Percentiles rank a stretch among this genome's conserved stretches.
These are phyloP conservation scores for Microplitis demolitor DNA, from an alignment of 1,140 invertebrate species.

Conservation along the genomic window DNA sequence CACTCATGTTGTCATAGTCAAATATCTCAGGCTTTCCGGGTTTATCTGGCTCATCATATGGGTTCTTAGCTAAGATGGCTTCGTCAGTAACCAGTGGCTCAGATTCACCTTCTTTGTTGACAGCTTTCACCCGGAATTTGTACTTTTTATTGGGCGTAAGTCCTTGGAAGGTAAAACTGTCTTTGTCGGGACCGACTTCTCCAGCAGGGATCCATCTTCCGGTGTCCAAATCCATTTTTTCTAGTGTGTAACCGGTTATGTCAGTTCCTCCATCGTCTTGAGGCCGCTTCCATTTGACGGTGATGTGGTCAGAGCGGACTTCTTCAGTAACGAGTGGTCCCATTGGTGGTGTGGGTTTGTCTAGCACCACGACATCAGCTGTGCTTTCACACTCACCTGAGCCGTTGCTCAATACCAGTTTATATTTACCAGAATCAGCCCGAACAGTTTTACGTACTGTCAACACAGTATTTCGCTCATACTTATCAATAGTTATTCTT, in stretches of 20 bases:
- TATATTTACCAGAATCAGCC: constrained; percentile 90
- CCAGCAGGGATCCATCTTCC: constrained; percentile 91
- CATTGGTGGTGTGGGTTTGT: constrained; percentile 83
- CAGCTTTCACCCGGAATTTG: constrained; percentile 96
- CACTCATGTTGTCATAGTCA: constrained; percentile 93
- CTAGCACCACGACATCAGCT: constrained; percentile 87
- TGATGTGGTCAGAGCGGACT: constrained; percentile 88
- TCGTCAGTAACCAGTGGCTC: constrained; percentile 92
- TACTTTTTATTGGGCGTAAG: constrained; percentile 97
- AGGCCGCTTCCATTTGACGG: constrained; percentile 93
- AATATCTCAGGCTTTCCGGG: constrained; percentile 90
- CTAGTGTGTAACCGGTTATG: constrained; percentile 93
- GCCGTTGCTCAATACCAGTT: constrained; percentile 80
- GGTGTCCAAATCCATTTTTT: constrained; percentile 95
- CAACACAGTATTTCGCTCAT: constrained; percentile 88
- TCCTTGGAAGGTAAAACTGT: constrained; percentile 86
- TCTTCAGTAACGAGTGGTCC: constrained; percentile 88
- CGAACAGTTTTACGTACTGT: constrained; percentile 86
- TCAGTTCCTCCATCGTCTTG: constrained; percentile 92
- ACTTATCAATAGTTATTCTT: constrained; percentile 85
- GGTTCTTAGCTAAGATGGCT: constrained; percentile 91
- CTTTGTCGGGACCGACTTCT: constrained; percentile 82
- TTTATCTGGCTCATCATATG: constrained; percentile 88
- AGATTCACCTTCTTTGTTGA: constrained; percentile 98
- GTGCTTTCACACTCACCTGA: constrained; percentile 82